phyloP scores from a whole-genome alignment of 2,888 invertebrate genomes.

The Mechanitis mazaeus region DNA sequence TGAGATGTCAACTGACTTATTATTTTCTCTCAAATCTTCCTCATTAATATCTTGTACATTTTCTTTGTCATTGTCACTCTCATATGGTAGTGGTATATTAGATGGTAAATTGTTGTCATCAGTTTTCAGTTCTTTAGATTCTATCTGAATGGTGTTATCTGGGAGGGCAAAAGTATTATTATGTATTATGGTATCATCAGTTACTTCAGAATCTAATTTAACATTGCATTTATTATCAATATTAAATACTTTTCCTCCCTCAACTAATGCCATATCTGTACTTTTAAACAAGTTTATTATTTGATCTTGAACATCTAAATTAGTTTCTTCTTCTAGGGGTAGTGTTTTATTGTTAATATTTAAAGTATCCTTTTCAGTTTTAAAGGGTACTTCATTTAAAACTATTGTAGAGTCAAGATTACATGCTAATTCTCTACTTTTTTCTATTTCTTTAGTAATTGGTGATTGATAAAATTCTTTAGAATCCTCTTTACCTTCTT shows the following conservation, averaged over 20 bases:
- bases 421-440: background rate
- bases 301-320: too few relatives aligned
- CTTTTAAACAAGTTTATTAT: too few relatives aligned
- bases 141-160: background rate
- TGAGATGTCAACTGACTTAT: background rate
- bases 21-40: background rate
- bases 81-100: slow-evolving; percentile 20
- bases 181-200: too few relatives aligned
- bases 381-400: too few relatives aligned
- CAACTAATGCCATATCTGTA: too few relatives aligned
- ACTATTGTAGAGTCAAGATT: too few relatives aligned
- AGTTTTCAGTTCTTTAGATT: slow-evolving; percentile 4
- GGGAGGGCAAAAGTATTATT: background rate
- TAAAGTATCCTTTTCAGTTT: too few relatives aligned
- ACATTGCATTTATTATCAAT: too few relatives aligned
- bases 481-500: background rate
- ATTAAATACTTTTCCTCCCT: too few relatives aligned
- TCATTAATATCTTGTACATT: background rate
- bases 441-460: background rate
- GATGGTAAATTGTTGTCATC: slow-evolving; percentile 23
- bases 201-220: too few relatives aligned
- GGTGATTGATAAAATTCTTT: background rate
- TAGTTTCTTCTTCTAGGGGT: too few relatives aligned
- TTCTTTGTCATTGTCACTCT: slow-evolving; percentile 17
- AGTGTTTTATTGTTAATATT: too few relatives aligned